These are phyloP conservation scores for Anolis apletophallus DNA, from an alignment of 2,797 vertebrate genomes.

Conservation along the genomic window DNA sequence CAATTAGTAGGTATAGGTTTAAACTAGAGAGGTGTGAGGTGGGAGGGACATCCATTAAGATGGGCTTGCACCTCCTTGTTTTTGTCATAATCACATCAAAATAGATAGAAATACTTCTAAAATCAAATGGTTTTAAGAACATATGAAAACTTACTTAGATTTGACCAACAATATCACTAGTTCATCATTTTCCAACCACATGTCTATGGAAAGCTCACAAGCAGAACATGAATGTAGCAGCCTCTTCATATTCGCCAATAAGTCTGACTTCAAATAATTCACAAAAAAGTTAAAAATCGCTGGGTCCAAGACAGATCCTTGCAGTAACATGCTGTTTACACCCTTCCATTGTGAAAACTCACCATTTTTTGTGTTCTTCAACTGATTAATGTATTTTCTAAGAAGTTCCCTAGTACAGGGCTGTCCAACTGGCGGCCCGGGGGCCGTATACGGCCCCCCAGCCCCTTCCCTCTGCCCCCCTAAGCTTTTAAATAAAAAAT, in stretches of 20 bases:
- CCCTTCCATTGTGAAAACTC: background rate
- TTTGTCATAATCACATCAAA: background rate
- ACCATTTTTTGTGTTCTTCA: background rate
- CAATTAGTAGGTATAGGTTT: constrained; percentile 2
- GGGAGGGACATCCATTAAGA: background rate
- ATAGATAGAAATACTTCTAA: background rate
- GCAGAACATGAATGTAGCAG: background rate
- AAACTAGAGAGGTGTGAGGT: background rate
- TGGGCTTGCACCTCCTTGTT: background rate
- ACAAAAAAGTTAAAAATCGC: background rate
- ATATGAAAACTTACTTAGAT: background rate
- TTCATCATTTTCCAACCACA: background rate
- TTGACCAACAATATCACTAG: background rate
- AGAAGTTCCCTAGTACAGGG: background rate
- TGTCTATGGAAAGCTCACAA: background rate
- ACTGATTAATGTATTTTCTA: background rate
- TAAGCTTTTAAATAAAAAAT: too few species aligned
- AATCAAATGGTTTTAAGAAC: background rate
- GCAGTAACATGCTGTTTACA: background rate
- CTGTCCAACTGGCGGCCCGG: too few species aligned
- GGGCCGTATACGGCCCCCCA: too few species aligned
- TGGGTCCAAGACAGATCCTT: background rate
- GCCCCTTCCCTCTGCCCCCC: too few species aligned
- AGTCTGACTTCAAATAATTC: background rate
- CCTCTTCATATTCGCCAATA: background rate